A percentile compares a stretch with the other conserved stretches of the same genome.
Conservation (phyloP, 2,888 invertebrate species). For the Chirona hameri region DNA sequence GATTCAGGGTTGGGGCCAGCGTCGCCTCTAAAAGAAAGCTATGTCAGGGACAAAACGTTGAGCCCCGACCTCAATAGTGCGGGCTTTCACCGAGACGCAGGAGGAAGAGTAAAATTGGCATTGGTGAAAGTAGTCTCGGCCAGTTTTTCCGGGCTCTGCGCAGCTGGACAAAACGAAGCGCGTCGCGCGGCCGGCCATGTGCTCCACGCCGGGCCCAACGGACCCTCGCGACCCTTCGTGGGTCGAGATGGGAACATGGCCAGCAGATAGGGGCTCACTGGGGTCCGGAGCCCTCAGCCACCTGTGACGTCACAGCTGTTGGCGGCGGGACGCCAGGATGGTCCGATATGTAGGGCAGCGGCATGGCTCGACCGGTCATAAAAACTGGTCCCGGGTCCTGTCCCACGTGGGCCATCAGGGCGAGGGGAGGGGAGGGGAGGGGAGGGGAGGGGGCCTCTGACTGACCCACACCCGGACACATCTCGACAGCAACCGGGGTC, state of each 20-base stretch:
- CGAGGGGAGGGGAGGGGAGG: too few relatives aligned
- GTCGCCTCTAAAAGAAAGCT: not conserved
- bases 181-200: too few relatives aligned
- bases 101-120: slow-evolving; percentile 11
- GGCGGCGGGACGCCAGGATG: too few relatives aligned
- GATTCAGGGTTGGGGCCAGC: slow-evolving; percentile 27
- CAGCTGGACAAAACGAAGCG: not conserved
- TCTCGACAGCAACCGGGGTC: too few relatives aligned
- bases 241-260: not conserved
- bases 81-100: not conserved
- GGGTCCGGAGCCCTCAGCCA: not conserved
- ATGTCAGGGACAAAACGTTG: slow-evolving; percentile 25
- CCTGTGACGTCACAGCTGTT: too few relatives aligned
- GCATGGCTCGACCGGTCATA: not conserved
- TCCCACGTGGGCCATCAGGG: not conserved
- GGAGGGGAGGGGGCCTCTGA: too few relatives aligned
- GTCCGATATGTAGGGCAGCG: too few relatives aligned
- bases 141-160: not conserved
- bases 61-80: not conserved
- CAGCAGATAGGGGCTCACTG: not conserved
- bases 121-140: slow-evolving; percentile 6
- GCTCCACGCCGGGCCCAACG: too few relatives aligned
- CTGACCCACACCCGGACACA: too few relatives aligned
- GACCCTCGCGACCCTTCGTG: not conserved
- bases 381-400: not conserved